Evolutionary conservation across 2,888 invertebrate genomes (phyloP).

Genomic region (Augochlorella aurata): DNA sequence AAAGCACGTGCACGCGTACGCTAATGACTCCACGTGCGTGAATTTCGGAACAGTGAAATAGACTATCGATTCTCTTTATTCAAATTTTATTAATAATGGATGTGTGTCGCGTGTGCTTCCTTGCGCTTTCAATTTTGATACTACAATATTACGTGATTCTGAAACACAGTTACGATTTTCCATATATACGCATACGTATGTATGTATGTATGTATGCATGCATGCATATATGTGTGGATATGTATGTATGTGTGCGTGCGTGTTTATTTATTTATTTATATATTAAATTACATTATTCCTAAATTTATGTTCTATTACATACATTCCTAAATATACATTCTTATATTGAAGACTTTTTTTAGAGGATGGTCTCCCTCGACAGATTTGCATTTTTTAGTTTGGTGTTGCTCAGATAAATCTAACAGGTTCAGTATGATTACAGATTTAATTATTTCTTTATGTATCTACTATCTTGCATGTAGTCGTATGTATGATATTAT

Average conservation of each 20-base stretch:
- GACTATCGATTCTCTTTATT: not conserved
- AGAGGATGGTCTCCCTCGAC: not conserved
- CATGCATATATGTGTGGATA: no score
- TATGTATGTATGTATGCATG: no score
- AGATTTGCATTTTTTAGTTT: not conserved
- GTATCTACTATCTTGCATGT: slow-evolving; percentile 10
- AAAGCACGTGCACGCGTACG: slow-evolving; percentile 54
- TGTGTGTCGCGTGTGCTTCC: slow-evolving; percentile 18
- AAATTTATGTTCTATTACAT: no score
- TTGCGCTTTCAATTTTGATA: slow-evolving; percentile 29
- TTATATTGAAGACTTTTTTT: not conserved
- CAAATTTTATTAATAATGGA: not conserved
- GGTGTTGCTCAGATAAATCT: not conserved
- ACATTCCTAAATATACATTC: not conserved
- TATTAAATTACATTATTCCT: no score
- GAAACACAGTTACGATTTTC: not conserved
- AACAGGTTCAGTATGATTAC: not conserved
- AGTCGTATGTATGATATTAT: not conserved
- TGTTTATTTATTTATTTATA: no score
- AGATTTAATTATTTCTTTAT: not conserved
- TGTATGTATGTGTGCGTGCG: no score
- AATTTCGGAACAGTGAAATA: slow-evolving; percentile 34
- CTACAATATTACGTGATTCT: slow-evolving; percentile 7
- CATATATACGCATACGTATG: no score
- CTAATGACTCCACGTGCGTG: slow-evolving; percentile 53